Conservation (phyloP, 2,797 vertebrate genomes). For the Hephaestus fuliginosus region DNA sequence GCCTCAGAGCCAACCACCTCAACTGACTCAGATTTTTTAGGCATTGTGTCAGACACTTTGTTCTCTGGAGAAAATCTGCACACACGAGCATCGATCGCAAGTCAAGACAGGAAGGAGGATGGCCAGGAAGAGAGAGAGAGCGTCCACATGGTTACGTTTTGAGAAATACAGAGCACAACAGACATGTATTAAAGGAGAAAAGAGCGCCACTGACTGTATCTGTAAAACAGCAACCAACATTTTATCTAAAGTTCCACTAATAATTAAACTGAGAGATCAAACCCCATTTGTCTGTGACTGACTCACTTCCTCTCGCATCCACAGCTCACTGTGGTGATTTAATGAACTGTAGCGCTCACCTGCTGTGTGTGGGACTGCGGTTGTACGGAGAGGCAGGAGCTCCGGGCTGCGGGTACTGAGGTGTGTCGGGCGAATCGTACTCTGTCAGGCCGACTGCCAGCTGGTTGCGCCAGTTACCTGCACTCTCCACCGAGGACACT, state of each 20-base stretch:
- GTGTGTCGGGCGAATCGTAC: conserved; percentile 81
- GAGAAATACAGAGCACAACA: conserved; percentile 38
- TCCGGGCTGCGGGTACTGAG: conserved; percentile 86
- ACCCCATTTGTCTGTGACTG: background rate
- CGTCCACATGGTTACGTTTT: conserved; percentile 29
- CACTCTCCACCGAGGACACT: conserved; percentile 93
- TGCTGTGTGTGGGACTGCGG: conserved; percentile 90
- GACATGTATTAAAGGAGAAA: conserved; percentile 17
- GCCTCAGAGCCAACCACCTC: conserved; percentile 80
- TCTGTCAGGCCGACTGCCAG: conserved; percentile 88
- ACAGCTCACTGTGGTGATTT: background rate
- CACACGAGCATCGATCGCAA: conserved; percentile 48
- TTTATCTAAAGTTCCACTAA: background rate
- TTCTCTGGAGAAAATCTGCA: conserved; percentile 83
- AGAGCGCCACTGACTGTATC: conserved; percentile 14
- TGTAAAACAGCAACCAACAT: background rate
- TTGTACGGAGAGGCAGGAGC: conserved; percentile 87
- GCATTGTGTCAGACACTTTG: conserved; percentile 79
- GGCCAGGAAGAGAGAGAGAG: conserved; percentile 39
- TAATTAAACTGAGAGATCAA: conserved; percentile 15
- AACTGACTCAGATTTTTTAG: conserved; percentile 82
- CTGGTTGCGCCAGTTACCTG: conserved; percentile 92
- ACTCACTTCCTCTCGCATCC: conserved; percentile 25
- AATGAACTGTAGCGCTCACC: conserved; percentile 82
- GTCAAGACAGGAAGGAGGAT: conserved; percentile 24